These are phyloP conservation scores for Phainopepla nitens DNA, from an alignment of 2,113 vertebrate species.

Conservation along the genomic window DNA sequence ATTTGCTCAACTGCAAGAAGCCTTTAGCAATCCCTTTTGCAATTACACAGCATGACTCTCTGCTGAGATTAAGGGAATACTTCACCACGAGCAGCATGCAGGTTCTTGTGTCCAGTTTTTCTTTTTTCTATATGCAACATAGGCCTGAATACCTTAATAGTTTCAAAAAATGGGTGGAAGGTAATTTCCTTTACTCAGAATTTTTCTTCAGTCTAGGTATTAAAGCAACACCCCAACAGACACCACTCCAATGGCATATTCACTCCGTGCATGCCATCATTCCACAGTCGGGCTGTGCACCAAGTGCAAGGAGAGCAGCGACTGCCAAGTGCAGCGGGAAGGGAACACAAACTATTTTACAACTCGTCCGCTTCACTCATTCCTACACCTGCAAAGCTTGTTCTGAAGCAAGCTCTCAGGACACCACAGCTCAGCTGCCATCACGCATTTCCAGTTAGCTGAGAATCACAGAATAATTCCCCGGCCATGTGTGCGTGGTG, in stretches of 20 bases:
- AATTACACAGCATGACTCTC: neutral
- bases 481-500: fast-evolving
- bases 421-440: neutral
- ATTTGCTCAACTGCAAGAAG: neutral
- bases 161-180: fast-evolving
- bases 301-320: fast-evolving
- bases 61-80: neutral
- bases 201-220: neutral
- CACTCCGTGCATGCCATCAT: neutral
- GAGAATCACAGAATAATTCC: neutral
- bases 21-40: neutral
- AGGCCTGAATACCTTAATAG: neutral
- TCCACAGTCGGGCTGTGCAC: neutral
- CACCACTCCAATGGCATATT: neutral
- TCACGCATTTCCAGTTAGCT: fast-evolving
- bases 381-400: neutral
- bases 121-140: neutral
- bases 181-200: neutral
- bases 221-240: neutral
- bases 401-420: neutral
- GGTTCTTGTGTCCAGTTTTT: neutral
- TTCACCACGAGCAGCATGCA: neutral
- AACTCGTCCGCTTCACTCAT: neutral
- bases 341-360: neutral
- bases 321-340: no score